Conservation (phyloP, 2,888 invertebrate species). For the Hartigia nigra region DNA sequence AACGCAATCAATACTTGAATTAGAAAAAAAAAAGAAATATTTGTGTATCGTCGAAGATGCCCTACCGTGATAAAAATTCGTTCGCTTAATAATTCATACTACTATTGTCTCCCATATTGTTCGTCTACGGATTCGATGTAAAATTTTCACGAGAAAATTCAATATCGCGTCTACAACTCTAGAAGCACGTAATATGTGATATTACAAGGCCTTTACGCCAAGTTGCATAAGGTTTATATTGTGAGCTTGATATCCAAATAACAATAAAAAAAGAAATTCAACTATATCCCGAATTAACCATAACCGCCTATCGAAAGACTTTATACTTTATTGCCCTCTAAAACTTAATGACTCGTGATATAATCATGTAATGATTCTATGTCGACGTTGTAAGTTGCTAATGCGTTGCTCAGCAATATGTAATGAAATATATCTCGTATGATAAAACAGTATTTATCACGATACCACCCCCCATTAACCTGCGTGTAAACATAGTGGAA, state of each 20-base stretch:
- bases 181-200: conserved; percentile 1
- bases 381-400: not conserved
- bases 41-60: not conserved
- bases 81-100: not conserved
- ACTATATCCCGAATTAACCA: no score
- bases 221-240: not conserved
- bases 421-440: no score
- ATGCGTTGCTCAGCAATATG: not conserved
- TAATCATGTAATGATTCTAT: not conserved
- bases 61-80: not conserved
- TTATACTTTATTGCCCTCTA: not conserved
- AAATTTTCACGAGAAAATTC: not conserved
- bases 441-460: no score
- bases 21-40: no score
- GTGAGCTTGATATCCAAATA: no score
- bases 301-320: not conserved
- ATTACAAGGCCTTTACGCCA: conserved; percentile 21
- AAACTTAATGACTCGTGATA: not conserved
- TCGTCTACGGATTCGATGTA: no score
- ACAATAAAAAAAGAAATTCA: no score
- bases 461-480: not conserved
- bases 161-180: not conserved
- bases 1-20: not conserved
- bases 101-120: not conserved
- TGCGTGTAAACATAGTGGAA: not conserved